These are phyloP conservation scores for Cyclargus thomasi DNA, from an alignment of 1,140 invertebrate species.

Conservation along the genomic window DNA sequence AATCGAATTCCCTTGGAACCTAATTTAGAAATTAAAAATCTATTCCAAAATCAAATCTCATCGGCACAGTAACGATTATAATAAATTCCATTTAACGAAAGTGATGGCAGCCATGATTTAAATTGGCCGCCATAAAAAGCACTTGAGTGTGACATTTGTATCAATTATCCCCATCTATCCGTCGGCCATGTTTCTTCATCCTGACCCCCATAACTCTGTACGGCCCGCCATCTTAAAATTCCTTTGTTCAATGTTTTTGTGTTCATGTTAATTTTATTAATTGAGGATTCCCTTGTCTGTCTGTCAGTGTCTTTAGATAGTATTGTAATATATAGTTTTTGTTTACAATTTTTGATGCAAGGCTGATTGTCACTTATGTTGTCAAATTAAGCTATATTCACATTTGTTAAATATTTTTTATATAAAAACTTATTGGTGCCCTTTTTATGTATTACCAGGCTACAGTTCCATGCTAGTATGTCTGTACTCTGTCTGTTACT, in stretches of 20 bases:
- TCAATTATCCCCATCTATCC: conserved; percentile 46
- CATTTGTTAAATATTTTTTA: no score
- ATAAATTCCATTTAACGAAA: conserved; percentile 1
- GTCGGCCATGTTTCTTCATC: conserved; percentile 53
- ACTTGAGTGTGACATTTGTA: conserved; percentile 41
- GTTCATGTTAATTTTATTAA: background rate
- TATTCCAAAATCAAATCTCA: background rate
- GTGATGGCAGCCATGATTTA: conserved; percentile 10
- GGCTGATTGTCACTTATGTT: no score
- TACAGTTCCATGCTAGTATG: no score
- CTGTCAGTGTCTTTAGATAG: no score
- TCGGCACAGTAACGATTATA: background rate
- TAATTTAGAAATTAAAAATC: background rate
- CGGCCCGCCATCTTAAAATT: conserved; percentile 8
- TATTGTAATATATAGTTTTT: no score
- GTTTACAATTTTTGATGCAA: no score
- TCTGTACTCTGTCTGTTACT: no score
- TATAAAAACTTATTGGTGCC: no score
- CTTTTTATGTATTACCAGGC: no score
- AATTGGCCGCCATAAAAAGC: conserved; percentile 28
- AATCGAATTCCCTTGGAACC: no score
- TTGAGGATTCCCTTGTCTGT: background rate
- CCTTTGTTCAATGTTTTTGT: conserved; percentile 9
- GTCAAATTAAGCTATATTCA: no score
- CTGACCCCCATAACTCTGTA: conserved; percentile 40